phyloP scores from a whole-genome alignment of 2,797 vertebrate genomes.

The Clamator glandarius region DNA sequence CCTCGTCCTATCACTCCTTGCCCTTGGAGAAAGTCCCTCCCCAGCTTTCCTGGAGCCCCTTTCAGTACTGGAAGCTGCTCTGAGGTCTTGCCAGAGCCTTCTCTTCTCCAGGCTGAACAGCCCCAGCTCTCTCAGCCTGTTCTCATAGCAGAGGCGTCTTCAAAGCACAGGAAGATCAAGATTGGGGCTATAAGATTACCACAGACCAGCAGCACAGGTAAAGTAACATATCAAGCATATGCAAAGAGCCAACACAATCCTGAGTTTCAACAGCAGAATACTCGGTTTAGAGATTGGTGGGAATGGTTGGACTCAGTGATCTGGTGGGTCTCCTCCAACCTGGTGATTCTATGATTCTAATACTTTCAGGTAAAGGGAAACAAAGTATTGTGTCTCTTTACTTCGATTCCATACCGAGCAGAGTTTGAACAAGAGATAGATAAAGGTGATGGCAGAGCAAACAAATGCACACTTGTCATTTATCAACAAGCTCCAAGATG shows the following conservation, averaged over 20 bases:
- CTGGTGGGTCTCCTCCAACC: too few species aligned
- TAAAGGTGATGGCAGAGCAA: neutral
- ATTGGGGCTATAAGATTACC: neutral
- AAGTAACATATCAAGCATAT: neutral
- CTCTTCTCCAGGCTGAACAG: too few species aligned
- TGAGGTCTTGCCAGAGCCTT: too few species aligned
- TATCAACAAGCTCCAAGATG: neutral
- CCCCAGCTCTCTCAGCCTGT: too few species aligned
- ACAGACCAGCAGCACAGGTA: rapidly evolving
- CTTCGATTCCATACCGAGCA: neutral
- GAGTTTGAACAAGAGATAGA: neutral
- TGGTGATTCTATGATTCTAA: too few species aligned
- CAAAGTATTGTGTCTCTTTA: neutral
- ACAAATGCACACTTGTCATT: neutral
- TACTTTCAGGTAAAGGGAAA: neutral
- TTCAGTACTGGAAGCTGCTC: too few species aligned
- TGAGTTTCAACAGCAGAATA: neutral
- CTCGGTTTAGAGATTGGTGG: too few species aligned
- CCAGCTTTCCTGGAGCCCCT: too few species aligned
- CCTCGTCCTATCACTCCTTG: too few species aligned
- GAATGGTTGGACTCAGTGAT: too few species aligned
- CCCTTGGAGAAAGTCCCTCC: too few species aligned
- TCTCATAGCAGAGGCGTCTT: neutral
- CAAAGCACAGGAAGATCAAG: neutral
- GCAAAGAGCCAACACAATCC: neutral